Conservation (phyloP, 2,888 invertebrate genomes). For the Tetramorium bicarinatum region DNA sequence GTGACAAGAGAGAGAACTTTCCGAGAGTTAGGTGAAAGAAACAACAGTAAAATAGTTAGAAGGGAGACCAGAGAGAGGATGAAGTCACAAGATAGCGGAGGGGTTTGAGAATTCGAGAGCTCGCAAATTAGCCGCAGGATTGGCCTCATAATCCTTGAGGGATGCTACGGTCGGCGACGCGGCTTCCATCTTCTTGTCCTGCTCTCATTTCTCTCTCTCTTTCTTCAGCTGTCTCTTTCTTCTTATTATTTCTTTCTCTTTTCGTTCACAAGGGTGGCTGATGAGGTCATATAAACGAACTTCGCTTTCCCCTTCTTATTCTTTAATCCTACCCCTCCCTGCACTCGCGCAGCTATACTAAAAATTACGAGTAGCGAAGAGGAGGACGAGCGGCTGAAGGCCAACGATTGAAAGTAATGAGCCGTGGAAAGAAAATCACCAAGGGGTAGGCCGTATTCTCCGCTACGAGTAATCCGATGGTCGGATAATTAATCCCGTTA, state of each 20-base stretch:
- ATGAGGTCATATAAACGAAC: slow-evolving; percentile 84
- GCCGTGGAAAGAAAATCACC: slow-evolving; percentile 79
- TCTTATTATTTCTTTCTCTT: slow-evolving; percentile 54
- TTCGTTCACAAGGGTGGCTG: slow-evolving; percentile 71
- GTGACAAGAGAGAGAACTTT: background rate
- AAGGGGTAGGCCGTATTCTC: slow-evolving; percentile 64
- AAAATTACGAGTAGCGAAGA: slow-evolving; percentile 78
- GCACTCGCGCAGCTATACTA: slow-evolving; percentile 72
- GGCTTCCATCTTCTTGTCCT: slow-evolving; percentile 59
- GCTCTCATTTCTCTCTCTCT: slow-evolving; percentile 42
- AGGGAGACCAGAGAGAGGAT: slow-evolving; percentile 63
- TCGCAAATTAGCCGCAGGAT: slow-evolving; percentile 86
- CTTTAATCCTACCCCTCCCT: slow-evolving; percentile 83
- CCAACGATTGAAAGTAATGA: slow-evolving; percentile 85
- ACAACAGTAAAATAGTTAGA: slow-evolving; percentile 65
- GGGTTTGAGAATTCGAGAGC: slow-evolving; percentile 78
- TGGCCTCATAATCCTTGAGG: slow-evolving; percentile 85
- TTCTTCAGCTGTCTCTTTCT: background rate
- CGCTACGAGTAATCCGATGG: slow-evolving; percentile 68
- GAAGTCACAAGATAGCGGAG: slow-evolving; percentile 65
- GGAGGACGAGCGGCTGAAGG: slow-evolving; percentile 60
- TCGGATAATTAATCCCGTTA: slow-evolving; percentile 77
- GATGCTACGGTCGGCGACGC: slow-evolving; percentile 76
- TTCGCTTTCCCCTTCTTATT: slow-evolving; percentile 82
- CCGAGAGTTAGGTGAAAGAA: slow-evolving; percentile 56